Evolutionary conservation across 2,113 vertebrate genomes (phyloP).

Genomic region (Pelvicachromis taeniatus): DNA sequence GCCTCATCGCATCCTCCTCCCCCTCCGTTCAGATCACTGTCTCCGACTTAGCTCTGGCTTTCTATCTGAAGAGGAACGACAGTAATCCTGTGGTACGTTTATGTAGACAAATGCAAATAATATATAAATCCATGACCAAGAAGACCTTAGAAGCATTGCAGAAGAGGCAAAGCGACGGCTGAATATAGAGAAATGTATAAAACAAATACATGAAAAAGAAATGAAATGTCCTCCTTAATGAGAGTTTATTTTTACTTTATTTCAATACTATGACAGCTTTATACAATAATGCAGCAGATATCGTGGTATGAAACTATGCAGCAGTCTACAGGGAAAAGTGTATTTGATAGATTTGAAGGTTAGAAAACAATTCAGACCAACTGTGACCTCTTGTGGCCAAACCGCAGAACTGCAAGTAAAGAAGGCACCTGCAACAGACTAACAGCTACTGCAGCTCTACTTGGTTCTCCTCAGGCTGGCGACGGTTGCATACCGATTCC

Average conservation of each 20-base stretch:
- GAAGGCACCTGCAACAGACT: neutral
- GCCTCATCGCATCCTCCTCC: conserved; percentile 25
- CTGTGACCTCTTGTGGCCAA: conserved; percentile 14
- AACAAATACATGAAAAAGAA: neutral
- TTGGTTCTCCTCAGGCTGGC: neutral
- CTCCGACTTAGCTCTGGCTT: conserved; percentile 4
- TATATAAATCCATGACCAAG: neutral
- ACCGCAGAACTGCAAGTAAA: neutral
- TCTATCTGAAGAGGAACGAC: conserved; percentile 6
- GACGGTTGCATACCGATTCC: neutral
- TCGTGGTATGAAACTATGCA: neutral
- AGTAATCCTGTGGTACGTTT: neutral
- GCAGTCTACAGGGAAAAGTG: neutral
- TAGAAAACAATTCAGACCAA: neutral
- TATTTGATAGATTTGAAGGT: neutral
- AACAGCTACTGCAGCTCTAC: neutral
- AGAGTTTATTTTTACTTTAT: neutral
- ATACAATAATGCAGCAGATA: neutral
- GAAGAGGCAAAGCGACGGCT: neutral
- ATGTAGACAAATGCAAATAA: neutral
- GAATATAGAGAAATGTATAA: neutral
- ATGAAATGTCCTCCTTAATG: neutral
- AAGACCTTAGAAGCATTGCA: neutral
- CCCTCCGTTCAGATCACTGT: conserved; percentile 11
- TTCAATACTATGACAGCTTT: neutral